These are phyloP conservation scores for Bovichtus variegatus DNA, from an alignment of 2,797 vertebrate genomes.

Conservation along the genomic window DNA sequence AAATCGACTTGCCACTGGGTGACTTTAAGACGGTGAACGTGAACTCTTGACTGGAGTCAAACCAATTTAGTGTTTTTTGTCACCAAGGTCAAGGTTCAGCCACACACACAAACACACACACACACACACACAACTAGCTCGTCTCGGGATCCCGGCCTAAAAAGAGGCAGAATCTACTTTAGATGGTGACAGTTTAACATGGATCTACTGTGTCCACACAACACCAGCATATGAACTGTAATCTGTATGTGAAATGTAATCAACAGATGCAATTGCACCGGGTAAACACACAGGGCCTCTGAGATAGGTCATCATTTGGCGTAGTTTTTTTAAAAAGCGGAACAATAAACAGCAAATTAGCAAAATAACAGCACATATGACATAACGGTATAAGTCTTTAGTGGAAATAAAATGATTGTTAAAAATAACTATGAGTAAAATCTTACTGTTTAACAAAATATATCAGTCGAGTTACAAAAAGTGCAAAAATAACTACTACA, in stretches of 20 bases:
- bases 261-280: background rate
- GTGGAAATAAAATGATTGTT: background rate
- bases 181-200: background rate
- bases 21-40: conserved; percentile 56
- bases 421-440: background rate
- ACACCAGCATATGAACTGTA: background rate
- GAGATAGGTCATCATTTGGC: background rate
- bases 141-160: conserved; percentile 2
- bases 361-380: conserved; percentile 4
- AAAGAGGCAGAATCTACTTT: background rate
- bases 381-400: background rate
- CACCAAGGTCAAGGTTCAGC: conserved; percentile 62
- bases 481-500: background rate
- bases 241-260: conserved; percentile 3
- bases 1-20: conserved; percentile 70
- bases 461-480: background rate
- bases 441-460: background rate
- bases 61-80: conserved; percentile 60
- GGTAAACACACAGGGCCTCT: background rate
- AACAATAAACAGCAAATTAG: conserved; percentile 19
- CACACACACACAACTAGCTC: background rate
- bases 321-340: background rate
- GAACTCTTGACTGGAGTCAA: conserved; percentile 68
- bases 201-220: background rate
- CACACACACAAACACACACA: too few relatives aligned